phyloP scores from a whole-genome alignment of 2,888 invertebrate genomes.

The Nemurella pictetii region DNA sequence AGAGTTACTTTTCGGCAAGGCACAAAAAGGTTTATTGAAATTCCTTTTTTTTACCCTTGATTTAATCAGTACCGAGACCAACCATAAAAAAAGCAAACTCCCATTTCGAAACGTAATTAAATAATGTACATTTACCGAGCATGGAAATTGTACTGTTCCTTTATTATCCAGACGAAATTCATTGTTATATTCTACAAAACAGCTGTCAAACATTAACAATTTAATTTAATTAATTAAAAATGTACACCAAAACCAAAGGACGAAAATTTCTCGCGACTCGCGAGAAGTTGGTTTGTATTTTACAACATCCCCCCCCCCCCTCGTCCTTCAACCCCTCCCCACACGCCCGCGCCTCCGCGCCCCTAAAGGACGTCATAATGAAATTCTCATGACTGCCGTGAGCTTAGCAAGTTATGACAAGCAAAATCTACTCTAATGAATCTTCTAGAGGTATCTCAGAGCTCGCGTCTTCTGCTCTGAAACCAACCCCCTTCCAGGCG shows the following conservation, averaged over 20 bases:
- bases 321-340: background rate
- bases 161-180: background rate
- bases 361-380: background rate
- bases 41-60: background rate
- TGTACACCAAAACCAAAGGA: background rate
- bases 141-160: background rate
- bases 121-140: background rate
- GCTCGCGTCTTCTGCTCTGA: no score
- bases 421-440: background rate
- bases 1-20: background rate
- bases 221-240: background rate
- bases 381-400: background rate
- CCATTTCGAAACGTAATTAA: background rate
- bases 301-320: background rate
- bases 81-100: background rate
- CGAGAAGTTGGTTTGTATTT: background rate
- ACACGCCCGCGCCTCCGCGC: background rate
- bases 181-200: background rate
- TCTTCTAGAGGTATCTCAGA: background rate
- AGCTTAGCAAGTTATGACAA: background rate
- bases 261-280: background rate
- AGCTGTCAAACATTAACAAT: background rate
- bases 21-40: background rate
- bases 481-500: no score
- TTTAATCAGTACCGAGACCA: background rate